Percentiles rank a stretch among this genome's conserved stretches.
Evolutionary conservation across 2,797 vertebrate genomes (phyloP).

Genomic region (Heteromormyrus szaboi): DNA sequence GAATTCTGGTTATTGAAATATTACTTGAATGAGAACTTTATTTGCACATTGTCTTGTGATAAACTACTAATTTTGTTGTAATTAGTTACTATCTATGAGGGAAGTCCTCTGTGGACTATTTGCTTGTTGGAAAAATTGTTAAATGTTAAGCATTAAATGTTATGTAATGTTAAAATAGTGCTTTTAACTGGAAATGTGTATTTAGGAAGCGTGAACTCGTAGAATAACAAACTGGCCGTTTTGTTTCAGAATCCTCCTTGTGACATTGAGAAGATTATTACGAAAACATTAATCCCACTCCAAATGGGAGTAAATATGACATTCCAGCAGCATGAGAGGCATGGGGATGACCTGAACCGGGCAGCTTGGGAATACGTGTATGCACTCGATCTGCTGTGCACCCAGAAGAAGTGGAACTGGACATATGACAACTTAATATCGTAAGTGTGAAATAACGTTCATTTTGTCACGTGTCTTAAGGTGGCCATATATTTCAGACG

Average conservation of each 20-base stretch:
- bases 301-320: constrained; percentile 62
- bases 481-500: background rate
- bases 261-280: constrained; percentile 70
- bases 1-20: background rate
- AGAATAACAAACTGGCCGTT: background rate
- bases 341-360: constrained; percentile 74
- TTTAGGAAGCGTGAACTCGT: background rate
- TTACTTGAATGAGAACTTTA: background rate
- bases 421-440: constrained; percentile 79
- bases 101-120: background rate
- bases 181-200: background rate
- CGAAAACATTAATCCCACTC: constrained; percentile 68
- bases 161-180: background rate
- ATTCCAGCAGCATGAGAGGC: constrained; percentile 65
- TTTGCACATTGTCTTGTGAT: background rate
- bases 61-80: background rate
- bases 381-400: constrained; percentile 79
- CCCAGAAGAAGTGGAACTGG: constrained; percentile 83
- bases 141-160: too few relatives aligned
- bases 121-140: background rate
- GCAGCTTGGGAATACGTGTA: constrained; percentile 78
- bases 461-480: background rate
- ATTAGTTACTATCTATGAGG: background rate
- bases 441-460: constrained; percentile 44
- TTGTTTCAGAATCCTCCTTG: constrained; percentile 66